phyloP scores from a whole-genome alignment of 2,113 vertebrate species.

The Notechis scutatus region DNA sequence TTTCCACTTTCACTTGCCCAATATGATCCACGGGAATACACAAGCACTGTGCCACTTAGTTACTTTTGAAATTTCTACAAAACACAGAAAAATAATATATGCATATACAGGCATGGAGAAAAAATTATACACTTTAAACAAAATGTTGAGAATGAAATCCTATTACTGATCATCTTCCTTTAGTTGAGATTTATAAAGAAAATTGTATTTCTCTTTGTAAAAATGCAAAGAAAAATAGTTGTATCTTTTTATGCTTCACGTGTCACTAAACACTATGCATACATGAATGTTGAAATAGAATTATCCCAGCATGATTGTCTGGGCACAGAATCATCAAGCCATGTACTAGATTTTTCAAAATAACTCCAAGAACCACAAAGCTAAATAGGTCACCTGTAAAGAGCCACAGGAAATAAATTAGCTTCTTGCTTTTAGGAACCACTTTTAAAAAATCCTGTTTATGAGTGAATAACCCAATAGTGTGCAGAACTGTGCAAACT shows the following conservation, averaged over 20 bases:
- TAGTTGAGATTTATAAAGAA: background rate
- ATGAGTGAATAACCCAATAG: background rate
- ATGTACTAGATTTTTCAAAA: background rate
- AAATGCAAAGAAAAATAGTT: background rate
- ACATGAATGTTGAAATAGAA: background rate
- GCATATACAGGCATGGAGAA: background rate
- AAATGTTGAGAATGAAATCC: background rate
- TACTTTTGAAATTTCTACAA: background rate
- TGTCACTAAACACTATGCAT: background rate
- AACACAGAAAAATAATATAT: background rate
- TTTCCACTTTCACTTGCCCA: background rate
- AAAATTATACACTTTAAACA: background rate
- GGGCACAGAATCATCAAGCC: background rate
- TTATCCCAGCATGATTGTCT: background rate
- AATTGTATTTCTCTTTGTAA: background rate
- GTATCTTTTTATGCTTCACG: background rate
- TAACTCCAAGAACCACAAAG: background rate
- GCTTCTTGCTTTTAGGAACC: background rate
- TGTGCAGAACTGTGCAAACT: background rate
- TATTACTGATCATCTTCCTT: background rate
- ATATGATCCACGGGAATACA: background rate
- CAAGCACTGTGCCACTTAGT: background rate
- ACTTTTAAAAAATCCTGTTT: background rate
- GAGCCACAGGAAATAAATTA: background rate
- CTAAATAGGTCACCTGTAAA: background rate